phyloP scores from a whole-genome alignment of 2,888 invertebrate genomes.

The Cyclophora albipunctata region DNA sequence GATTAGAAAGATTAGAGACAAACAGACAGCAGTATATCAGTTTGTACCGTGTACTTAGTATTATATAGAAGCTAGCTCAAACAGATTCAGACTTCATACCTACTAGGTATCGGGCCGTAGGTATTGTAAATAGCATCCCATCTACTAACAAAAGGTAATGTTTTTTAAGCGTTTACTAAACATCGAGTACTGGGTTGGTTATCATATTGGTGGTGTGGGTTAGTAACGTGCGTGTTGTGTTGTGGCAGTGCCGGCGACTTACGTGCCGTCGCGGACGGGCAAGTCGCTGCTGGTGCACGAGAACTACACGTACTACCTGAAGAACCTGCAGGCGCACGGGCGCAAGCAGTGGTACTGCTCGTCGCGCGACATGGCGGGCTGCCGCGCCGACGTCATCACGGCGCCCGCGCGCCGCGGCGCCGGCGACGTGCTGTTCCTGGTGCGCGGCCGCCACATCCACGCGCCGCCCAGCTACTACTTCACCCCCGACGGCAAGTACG shows the following conservation, averaged over 20 bases:
- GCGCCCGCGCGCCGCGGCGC: constrained; percentile 44
- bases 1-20: too few species aligned
- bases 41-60: too few species aligned
- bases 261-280: constrained; percentile 71
- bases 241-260: constrained; percentile 53
- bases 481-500: constrained; percentile 68
- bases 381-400: constrained; percentile 67
- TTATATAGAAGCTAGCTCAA: too few species aligned
- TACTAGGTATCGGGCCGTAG: too few species aligned
- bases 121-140: too few species aligned
- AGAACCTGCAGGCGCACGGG: constrained; percentile 66
- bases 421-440: constrained; percentile 65
- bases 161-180: too few species aligned
- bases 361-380: constrained; percentile 67
- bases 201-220: neutral
- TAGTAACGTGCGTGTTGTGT: neutral
- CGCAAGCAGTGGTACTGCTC: constrained; percentile 72
- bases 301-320: constrained; percentile 67
- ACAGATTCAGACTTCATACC: too few species aligned
- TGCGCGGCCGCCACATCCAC: constrained; percentile 64
- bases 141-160: too few species aligned
- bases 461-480: constrained; percentile 65
- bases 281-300: constrained; percentile 66
- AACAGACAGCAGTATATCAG: too few species aligned
- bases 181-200: too few species aligned